Evolutionary conservation across 2,888 invertebrate genomes (phyloP), one percentile per base, ranked within the genome.

Genomic region (Chirona hameri): DNA sequence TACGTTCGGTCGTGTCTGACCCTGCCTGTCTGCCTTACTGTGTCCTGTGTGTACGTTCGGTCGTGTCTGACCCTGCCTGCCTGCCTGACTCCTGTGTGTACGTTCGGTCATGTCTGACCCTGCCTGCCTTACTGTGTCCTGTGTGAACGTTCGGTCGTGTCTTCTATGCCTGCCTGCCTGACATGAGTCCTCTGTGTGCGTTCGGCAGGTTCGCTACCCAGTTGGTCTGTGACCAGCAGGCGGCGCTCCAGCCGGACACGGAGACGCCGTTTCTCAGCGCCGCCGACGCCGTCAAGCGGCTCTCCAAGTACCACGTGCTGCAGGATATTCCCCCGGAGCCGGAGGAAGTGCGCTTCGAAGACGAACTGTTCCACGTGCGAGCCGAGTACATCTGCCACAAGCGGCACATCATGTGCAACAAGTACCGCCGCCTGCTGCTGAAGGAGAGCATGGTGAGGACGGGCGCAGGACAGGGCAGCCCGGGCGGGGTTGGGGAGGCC

Each of bases 391-490:
- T 86, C 29, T 57, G 85, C 21, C 84, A 85, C 81, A 86, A 86
- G 83, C 86, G 85, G 83, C 76, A 83, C 82, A 83, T 84, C 81
- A 86, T 86, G 86, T 83, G 85, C 60, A 82, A 85, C 76, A 86
- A 86, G 81, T 85, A 86, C 82, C 83, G 85, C 29, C 84, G 83
- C 46, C 81, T 86, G 29, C 81, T 86, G 81, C 83, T 86, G 60
- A 86, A 85, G 81, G 86, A 86, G 80, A 86, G 86, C 15, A 86
- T 84, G 86, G 86, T 86, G 84, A 83, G 82, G 0, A n/a, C n/a
- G n/a, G n/a, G n/a, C n/a, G n/a, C n/a, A n/a, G n/a, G n/a, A n/a
- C n/a, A n/a, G n/a, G n/a, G n/a, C n/a, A n/a, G n/a, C n/a, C n/a
- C n/a, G n/a, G n/a, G n/a, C n/a, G n/a, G n/a, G n/a, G n/a, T n/a